Evolutionary conservation across 2,113 vertebrate species (phyloP).

Genomic region (Agelaius phoeniceus): DNA sequence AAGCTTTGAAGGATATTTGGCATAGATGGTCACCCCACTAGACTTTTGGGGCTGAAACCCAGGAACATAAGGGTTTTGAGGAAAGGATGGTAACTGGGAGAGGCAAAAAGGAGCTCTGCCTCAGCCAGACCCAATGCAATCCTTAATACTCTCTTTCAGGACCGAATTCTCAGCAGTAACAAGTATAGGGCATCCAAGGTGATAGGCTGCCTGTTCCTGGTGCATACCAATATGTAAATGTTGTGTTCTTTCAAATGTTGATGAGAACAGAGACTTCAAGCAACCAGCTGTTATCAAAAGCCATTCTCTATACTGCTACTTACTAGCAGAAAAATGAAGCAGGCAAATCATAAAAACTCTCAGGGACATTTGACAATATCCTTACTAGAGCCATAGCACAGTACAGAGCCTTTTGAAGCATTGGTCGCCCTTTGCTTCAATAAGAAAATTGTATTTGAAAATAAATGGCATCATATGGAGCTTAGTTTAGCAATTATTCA

Average conservation of each 20-base stretch:
- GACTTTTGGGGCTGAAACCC: background rate
- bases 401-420: background rate
- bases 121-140: background rate
- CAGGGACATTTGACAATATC: background rate
- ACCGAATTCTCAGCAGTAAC: background rate
- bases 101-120: background rate
- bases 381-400: background rate
- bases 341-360: background rate
- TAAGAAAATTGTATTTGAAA: background rate
- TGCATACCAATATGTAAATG: background rate
- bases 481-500: background rate
- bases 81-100: background rate
- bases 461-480: background rate
- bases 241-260: background rate
- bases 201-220: background rate
- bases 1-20: background rate
- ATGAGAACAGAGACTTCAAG: background rate
- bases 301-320: background rate
- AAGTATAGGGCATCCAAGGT: background rate
- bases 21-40: background rate
- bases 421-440: rapidly evolving
- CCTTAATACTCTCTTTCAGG: background rate
- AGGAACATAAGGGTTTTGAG: background rate
- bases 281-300: background rate
- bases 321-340: background rate